Conservation (phyloP, 2,113 vertebrate genomes). For the Hoplias malabaricus region DNA sequence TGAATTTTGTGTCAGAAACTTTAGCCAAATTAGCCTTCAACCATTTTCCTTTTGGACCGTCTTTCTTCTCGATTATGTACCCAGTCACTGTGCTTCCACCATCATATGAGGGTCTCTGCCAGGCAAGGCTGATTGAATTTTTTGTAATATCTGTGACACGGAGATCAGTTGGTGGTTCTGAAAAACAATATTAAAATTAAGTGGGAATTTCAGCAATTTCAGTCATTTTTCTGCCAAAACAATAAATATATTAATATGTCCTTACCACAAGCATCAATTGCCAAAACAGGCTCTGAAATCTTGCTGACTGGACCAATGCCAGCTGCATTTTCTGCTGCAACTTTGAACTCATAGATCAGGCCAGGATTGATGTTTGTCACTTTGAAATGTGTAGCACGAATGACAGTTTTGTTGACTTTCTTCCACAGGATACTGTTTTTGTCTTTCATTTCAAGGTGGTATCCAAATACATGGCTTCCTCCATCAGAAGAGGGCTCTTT, state of each 20-base stretch:
- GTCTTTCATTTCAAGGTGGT: slow-evolving; percentile 98
- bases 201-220: slow-evolving; percentile 56
- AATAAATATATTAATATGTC: slow-evolving; percentile 39
- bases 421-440: slow-evolving; percentile 97
- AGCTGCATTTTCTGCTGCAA: slow-evolving; percentile 93
- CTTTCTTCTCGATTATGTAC: slow-evolving; percentile 89
- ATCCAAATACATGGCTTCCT: slow-evolving; percentile 87
- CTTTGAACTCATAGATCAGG: slow-evolving; percentile 97
- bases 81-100: slow-evolving; percentile 94
- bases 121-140: slow-evolving; percentile 83
- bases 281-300: slow-evolving; percentile 89
- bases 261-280: slow-evolving; percentile 97
- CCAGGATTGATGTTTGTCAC: slow-evolving; percentile 85
- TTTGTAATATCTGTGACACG: slow-evolving; percentile 93
- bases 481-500: slow-evolving; percentile 92
- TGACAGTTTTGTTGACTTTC: slow-evolving; percentile 88
- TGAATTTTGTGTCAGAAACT: slow-evolving; percentile 86
- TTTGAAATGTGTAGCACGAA: slow-evolving; percentile 94
- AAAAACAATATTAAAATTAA: slow-evolving; percentile 55
- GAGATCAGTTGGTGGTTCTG: slow-evolving; percentile 89
- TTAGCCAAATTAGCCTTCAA: slow-evolving; percentile 91
- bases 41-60: slow-evolving; percentile 84
- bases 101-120: slow-evolving; percentile 91
- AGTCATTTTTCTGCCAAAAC: neutral
- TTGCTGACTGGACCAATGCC: slow-evolving; percentile 90